These are phyloP conservation scores for Craseonycteris thonglongyai DNA, from an alignment of 2,113 vertebrate genomes.

Conservation along the genomic window DNA sequence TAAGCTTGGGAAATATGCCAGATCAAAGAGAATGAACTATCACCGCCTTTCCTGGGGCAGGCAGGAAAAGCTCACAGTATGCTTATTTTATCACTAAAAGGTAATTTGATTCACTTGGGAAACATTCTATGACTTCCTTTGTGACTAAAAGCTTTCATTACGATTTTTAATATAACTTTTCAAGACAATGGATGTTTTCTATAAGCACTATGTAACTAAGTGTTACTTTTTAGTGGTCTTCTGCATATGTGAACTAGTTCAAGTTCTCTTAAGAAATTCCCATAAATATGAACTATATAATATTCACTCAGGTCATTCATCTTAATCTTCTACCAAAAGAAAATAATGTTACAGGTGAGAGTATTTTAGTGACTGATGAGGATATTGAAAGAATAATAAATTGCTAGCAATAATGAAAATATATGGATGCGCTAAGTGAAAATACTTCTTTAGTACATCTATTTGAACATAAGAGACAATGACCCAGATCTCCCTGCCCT, in stretches of 20 bases:
- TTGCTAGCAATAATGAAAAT: slow-evolving; percentile 48
- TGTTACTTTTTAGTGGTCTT: slow-evolving; percentile 21
- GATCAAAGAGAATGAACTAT: not conserved
- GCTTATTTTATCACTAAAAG: not conserved
- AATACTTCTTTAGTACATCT: not conserved
- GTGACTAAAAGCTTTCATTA: not conserved
- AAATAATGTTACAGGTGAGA: slow-evolving; percentile 44
- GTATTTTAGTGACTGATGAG: slow-evolving; percentile 49
- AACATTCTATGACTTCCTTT: not conserved
- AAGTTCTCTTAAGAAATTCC: slow-evolving; percentile 19
- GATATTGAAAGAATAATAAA: slow-evolving; percentile 35
- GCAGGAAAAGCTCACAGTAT: not conserved
- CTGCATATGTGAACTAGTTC: not conserved
- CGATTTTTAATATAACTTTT: not conserved
- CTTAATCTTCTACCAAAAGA: slow-evolving; percentile 40
- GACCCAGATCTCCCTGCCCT: not conserved
- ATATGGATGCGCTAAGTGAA: slow-evolving; percentile 34
- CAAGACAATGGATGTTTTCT: not conserved
- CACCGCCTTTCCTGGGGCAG: not conserved
- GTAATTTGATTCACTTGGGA: not conserved
- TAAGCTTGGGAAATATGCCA: not conserved
- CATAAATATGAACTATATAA: not conserved
- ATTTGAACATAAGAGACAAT: not conserved
- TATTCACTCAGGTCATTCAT: slow-evolving; percentile 30
- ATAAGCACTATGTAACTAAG: not conserved